Conservation (phyloP, 2,797 vertebrate species). For the Furcifer pardalis region DNA sequence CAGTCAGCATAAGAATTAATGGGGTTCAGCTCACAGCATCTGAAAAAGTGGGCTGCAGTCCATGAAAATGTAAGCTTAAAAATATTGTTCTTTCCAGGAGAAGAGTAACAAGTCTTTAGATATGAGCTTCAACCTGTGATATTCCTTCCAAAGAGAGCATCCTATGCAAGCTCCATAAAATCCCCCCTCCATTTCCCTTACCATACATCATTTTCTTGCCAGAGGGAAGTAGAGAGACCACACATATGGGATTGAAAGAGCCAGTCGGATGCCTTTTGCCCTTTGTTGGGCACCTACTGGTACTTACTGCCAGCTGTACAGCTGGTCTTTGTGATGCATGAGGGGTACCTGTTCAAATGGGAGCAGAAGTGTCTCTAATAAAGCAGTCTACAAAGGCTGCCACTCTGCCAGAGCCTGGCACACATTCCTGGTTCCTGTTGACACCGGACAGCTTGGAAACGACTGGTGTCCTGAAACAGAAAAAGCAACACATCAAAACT, state of each 20-base stretch:
- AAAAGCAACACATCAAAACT: neutral
- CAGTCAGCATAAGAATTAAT: no score
- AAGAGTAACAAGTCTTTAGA: neutral
- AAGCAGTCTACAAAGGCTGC: slow-evolving; percentile 19
- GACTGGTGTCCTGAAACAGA: neutral
- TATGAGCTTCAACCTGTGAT: neutral
- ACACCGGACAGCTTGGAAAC: slow-evolving; percentile 33
- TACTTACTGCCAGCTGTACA: slow-evolving; percentile 7
- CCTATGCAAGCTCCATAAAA: neutral
- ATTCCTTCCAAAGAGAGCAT: neutral
- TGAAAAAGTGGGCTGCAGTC: no score
- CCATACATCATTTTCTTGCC: neutral
- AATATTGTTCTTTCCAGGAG: neutral
- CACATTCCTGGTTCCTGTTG: neutral
- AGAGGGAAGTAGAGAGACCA: neutral
- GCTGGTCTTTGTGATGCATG: slow-evolving; percentile 14
- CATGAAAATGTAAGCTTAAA: no score
- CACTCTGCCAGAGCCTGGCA: slow-evolving; percentile 4
- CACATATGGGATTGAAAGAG: slow-evolving; percentile 5
- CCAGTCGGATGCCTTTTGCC: neutral
- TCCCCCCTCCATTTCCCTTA: neutral
- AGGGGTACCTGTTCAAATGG: slow-evolving; percentile 17
- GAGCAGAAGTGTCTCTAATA: slow-evolving; percentile 16
- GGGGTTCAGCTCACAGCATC: no score
- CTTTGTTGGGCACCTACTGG: neutral